Percentiles rank a stretch among this genome's conserved stretches.
Conservation (phyloP, 92 coral and sea anemone genomes). For the Phymanthus crucifer region DNA sequence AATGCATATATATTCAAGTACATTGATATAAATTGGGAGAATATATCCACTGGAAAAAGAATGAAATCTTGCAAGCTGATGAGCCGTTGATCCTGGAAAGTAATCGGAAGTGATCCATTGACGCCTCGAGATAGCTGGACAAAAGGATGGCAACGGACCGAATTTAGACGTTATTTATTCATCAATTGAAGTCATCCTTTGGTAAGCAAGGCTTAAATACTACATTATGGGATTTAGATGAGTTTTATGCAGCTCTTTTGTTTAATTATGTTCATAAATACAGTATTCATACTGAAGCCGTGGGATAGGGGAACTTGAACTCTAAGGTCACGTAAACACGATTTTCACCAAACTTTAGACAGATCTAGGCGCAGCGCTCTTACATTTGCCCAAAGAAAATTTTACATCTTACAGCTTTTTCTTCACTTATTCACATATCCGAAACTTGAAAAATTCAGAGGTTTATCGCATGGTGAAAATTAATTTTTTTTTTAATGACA, state of each 20-base stretch:
- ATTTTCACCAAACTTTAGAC: slow-evolving; percentile 4
- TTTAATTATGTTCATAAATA: not conserved
- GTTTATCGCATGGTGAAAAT: slow-evolving; percentile 14
- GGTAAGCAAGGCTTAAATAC: not conserved
- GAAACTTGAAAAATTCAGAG: slow-evolving; percentile 10
- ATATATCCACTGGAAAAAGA: slow-evolving; percentile 13
- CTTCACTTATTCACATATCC: slow-evolving; percentile 1
- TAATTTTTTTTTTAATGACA: not conserved
- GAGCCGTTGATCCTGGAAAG: slow-evolving; percentile 16
- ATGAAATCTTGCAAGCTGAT: slow-evolving; percentile 18
- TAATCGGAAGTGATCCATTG: slow-evolving; percentile 13
- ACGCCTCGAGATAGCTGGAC: slow-evolving; percentile 16
- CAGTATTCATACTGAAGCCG: not conserved
- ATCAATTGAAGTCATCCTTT: not conserved
- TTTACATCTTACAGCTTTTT: slow-evolving; percentile 5
- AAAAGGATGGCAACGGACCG: not conserved
- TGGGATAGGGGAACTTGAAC: slow-evolving; percentile 1
- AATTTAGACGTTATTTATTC: not conserved
- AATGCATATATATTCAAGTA: no score
- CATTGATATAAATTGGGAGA: not conserved
- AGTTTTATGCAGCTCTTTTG: not conserved
- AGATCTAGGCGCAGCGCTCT: slow-evolving; percentile 16
- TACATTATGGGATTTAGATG: not conserved
- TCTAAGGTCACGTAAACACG: slow-evolving; percentile 8
- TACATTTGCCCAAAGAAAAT: slow-evolving; percentile 2